These are phyloP conservation scores for Linurgus olivaceus DNA, from an alignment of 2,797 vertebrate genomes.

Conservation along the genomic window DNA sequence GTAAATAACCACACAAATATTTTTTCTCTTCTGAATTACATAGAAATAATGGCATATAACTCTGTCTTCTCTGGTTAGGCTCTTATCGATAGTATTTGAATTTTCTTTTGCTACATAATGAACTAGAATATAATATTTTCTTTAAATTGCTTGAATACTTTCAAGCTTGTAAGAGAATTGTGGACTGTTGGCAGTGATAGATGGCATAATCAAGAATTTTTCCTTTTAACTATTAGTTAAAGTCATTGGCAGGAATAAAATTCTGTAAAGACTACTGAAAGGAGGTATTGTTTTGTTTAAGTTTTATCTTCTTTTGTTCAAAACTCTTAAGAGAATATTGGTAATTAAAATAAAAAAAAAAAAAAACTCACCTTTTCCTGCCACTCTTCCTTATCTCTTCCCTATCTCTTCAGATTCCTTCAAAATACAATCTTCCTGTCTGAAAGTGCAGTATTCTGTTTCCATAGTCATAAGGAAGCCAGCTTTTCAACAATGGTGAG, in stretches of 20 bases:
- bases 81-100: not conserved
- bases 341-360: not conserved
- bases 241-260: not conserved
- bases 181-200: not conserved
- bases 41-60: not conserved
- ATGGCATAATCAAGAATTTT: not conserved
- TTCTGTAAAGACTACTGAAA: not conserved
- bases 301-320: not conserved
- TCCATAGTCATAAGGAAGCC: not conserved
- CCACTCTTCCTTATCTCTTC: not conserved
- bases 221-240: not conserved
- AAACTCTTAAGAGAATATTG: not conserved
- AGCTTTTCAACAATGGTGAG: not conserved
- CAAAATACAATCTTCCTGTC: not conserved
- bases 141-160: not conserved
- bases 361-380: not conserved
- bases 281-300: not conserved
- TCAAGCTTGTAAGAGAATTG: not conserved
- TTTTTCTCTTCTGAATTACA: not conserved
- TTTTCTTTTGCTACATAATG: not conserved
- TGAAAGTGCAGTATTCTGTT: not conserved
- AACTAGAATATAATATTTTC: not conserved
- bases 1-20: not conserved
- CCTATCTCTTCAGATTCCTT: not conserved
- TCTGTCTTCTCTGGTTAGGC: not conserved